Base-by-base conservation (phyloP, 2,797 vertebrate species). In the Tinamus major region DNA sequence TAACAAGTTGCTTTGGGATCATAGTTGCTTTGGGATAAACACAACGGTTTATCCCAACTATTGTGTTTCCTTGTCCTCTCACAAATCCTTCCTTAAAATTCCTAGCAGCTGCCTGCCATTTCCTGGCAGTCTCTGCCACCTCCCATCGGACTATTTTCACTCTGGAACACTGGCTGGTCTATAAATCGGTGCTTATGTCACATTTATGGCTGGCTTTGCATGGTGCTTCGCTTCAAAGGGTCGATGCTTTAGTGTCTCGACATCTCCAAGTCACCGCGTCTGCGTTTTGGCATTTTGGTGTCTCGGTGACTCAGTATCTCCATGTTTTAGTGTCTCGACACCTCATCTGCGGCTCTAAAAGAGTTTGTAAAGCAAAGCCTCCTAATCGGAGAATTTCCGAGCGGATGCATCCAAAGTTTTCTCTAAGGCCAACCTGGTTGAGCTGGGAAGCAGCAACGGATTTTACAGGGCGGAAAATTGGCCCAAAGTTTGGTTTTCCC, bases 51-150 rank as follows among this genome's bases (percentile, higher is more conserved):
- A 35, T 35, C 35, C 35, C 35, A 79, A 13, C 15, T 6, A 0
- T 5, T n/a, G 41, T 0, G 46, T 74, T 84, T 39, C 29, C 37
- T 39, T 6, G 46, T 79, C 37, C n/a, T 37, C 24, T 29, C 35
- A 5, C 18, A 31, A 58, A 75, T n/a, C 51, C 39, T 46, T 37
- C 46, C 70, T 42, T 20, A 79, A 29, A 5, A 2, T 13, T 23
- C 8, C 9, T 1, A 3, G 0, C 44, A 33, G n/a, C 67, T 21
- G 12, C 44, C 53, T n/a, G 11, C 26, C 16, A 4, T 31, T 9
- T 67, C 53, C 59, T 67, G n/a, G 3, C 0, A 2, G 58, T 65
- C 51, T 29, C 26, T 53, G 51, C 51, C 51, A 29, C 51, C 51
- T 61, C 77, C 78, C 39, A 19, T 46, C 53, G 2, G 0, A 2